Evolutionary conservation across 2,113 vertebrate genomes (phyloP).

Genomic region (Plectropomus leopardus): DNA sequence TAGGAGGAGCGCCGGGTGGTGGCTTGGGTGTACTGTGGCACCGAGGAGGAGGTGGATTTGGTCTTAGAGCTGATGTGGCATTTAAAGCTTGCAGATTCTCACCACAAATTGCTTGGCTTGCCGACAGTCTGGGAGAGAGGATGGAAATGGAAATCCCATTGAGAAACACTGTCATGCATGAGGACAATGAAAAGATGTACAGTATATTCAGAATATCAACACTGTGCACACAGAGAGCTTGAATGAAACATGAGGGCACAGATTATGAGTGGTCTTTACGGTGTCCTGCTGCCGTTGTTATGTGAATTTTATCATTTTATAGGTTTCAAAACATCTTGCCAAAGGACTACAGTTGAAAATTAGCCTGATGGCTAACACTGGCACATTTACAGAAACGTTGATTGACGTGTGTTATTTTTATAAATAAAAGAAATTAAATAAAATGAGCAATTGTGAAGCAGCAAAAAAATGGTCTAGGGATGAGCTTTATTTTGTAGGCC

Average conservation of each 20-base stretch:
- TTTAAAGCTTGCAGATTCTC: slow-evolving; percentile 13
- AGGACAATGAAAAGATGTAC: neutral
- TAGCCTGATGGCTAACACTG: too few species aligned
- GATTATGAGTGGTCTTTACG: neutral
- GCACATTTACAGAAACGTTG: too few species aligned
- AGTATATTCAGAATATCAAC: neutral
- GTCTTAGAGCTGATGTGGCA: slow-evolving; percentile 17
- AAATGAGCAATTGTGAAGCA: too few species aligned
- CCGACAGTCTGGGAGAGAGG: slow-evolving; percentile 31
- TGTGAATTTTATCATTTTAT: too few species aligned
- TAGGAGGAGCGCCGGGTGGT: slow-evolving; percentile 6
- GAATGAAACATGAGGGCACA: neutral
- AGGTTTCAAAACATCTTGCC: too few species aligned
- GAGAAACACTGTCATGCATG: neutral
- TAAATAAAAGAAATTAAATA: too few species aligned
- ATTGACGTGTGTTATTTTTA: too few species aligned
- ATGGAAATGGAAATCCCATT: neutral
- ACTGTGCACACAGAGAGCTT: neutral
- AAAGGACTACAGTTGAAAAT: too few species aligned
- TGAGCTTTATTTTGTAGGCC: too few species aligned
- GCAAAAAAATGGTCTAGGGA: too few species aligned
- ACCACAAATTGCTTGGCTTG: slow-evolving; percentile 20
- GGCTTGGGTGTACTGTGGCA: slow-evolving; percentile 41
- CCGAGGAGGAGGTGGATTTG: slow-evolving; percentile 29
- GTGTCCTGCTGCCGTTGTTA: too few species aligned